These are phyloP conservation scores for Drosophila burlai DNA, from an alignment of 1,140 invertebrate genomes.

Conservation along the genomic window DNA sequence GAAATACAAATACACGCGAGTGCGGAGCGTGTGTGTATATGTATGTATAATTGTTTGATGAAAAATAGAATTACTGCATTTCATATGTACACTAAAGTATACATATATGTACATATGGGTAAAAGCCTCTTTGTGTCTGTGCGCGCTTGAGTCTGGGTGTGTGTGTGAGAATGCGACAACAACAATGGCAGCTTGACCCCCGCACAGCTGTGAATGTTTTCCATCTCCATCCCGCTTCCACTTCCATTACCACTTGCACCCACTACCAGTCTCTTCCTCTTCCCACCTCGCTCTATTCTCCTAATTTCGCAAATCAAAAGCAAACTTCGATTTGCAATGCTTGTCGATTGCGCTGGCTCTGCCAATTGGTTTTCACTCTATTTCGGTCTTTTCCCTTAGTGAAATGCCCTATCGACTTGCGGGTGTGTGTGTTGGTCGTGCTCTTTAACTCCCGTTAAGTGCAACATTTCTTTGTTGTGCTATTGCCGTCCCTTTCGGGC, in stretches of 20 bases:
- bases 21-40: conserved; percentile 28
- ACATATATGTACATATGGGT: not conserved
- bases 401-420: conserved; percentile 5
- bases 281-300: conserved; percentile 1
- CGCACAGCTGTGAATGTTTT: conserved; percentile 58
- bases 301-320: conserved; percentile 26
- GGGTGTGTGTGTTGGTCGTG: conserved; percentile 2
- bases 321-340: conserved; percentile 30
- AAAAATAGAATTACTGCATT: conserved; percentile 45
- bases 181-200: conserved; percentile 52
- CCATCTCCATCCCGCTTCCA: conserved; percentile 25
- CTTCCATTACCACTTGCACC: conserved; percentile 18
- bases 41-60: conserved; percentile 28
- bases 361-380: conserved; percentile 32
- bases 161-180: conserved; percentile 24
- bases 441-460: conserved; percentile 34
- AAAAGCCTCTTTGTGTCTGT: conserved; percentile 20
- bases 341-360: not conserved
- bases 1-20: conserved; percentile 13
- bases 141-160: conserved; percentile 14
- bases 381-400: conserved; percentile 37
- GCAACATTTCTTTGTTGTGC: conserved; percentile 31
- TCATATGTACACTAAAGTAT: conserved; percentile 11
- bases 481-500: conserved; percentile 21
- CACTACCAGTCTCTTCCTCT: not conserved